Evolutionary conservation across 2,113 vertebrate species (phyloP).

Genomic region (Mugil cephalus): DNA sequence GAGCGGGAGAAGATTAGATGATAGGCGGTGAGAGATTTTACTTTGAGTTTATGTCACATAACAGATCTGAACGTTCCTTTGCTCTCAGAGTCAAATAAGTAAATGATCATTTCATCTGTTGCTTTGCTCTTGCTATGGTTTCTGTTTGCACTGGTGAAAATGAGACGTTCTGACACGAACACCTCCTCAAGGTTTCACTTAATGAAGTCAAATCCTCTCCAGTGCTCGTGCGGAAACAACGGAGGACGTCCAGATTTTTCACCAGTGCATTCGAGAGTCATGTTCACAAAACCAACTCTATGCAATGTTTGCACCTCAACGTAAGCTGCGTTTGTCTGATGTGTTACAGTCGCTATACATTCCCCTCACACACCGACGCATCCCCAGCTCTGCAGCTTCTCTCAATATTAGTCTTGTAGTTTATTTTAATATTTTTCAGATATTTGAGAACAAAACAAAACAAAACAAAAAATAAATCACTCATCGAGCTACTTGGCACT

Average conservation of each 20-base stretch:
- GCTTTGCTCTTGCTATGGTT: neutral
- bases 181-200: no score
- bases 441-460: neutral
- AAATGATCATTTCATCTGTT: neutral
- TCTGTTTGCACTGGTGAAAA: slow-evolving; percentile 3
- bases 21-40: no score
- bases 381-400: neutral
- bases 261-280: slow-evolving; percentile 5
- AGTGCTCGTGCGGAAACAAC: no score
- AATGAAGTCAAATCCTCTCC: no score
- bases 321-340: neutral
- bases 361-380: neutral
- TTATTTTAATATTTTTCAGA: slow-evolving; percentile 26
- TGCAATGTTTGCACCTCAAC: slow-evolving; percentile 42
- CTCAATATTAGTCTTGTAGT: neutral
- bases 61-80: neutral
- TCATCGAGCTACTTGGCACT: slow-evolving; percentile 22
- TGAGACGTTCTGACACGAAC: neutral
- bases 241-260: neutral
- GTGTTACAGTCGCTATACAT: slow-evolving; percentile 6
- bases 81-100: neutral
- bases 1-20: neutral
- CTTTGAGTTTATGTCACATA: neutral
- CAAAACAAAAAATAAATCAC: neutral
- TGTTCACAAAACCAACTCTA: slow-evolving; percentile 18